Evolutionary conservation across 2,888 invertebrate species (phyloP).

Genomic region (Tuta absoluta): DNA sequence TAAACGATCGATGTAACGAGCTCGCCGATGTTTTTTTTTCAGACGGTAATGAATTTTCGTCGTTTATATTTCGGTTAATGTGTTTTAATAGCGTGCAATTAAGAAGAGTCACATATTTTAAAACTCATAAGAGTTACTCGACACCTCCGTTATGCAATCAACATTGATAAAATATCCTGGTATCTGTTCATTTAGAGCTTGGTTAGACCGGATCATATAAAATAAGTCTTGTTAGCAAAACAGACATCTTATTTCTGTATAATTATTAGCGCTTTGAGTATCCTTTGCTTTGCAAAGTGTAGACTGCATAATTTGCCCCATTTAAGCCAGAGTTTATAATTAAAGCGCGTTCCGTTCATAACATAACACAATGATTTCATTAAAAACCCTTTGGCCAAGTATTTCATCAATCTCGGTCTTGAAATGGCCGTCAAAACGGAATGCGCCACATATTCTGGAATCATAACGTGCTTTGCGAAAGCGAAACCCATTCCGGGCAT

Average conservation of each 20-base stretch:
- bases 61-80: conserved; percentile 12
- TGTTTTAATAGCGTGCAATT: conserved; percentile 12
- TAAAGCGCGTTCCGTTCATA: not conserved
- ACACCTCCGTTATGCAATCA: conserved; percentile 10
- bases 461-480: conserved; percentile 51
- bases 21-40: conserved; percentile 17
- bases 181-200: not conserved
- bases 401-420: conserved; percentile 47
- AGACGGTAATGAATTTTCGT: conserved; percentile 19
- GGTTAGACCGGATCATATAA: not conserved
- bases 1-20: conserved; percentile 20
- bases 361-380: conserved; percentile 1
- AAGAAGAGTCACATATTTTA: conserved; percentile 20
- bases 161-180: conserved; percentile 1
- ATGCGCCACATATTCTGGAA: conserved; percentile 57
- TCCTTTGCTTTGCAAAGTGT: not conserved
- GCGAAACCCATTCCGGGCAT: conserved; percentile 45
- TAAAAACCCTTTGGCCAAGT: conserved; percentile 5
- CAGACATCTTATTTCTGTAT: no score
- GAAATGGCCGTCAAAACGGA: conserved; percentile 43
- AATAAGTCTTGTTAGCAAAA: no score
- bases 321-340: not conserved
- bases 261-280: no score
- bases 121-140: conserved; percentile 12
- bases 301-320: not conserved